A percentile compares a stretch with the other conserved stretches of the same genome.
These are phyloP conservation scores for Nomia melanderi DNA, from an alignment of 1,140 invertebrate genomes.

Conservation along the genomic window DNA sequence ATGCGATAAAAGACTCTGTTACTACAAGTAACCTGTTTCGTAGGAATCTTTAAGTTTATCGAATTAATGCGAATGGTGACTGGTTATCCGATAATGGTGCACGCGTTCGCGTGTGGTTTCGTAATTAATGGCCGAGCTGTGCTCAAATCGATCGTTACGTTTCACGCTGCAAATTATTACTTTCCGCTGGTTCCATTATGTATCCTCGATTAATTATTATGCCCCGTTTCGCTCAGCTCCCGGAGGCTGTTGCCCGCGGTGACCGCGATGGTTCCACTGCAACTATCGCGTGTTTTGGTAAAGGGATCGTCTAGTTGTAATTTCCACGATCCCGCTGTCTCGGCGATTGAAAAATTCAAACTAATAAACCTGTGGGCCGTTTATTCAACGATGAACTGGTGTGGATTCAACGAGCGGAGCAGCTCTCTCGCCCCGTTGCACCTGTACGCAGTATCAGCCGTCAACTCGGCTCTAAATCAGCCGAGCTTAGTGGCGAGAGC, in stretches of 20 bases:
- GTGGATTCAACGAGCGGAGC: neutral
- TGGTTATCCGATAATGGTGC: too few relatives aligned
- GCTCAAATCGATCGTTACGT: neutral
- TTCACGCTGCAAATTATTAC: conserved; percentile 12
- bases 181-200: neutral
- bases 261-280: neutral
- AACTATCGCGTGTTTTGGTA: neutral
- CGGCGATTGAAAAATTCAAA: too few relatives aligned
- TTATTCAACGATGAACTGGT: too few relatives aligned
- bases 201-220: neutral
- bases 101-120: neutral
- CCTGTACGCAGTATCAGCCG: neutral
- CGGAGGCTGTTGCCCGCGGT: neutral
- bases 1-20: too few relatives aligned
- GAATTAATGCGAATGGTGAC: too few relatives aligned
- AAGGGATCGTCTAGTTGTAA: neutral
- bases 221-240: neutral
- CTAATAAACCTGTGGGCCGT: too few relatives aligned
- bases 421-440: neutral
- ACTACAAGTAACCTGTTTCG: too few relatives aligned
- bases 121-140: neutral
- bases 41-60: too few relatives aligned
- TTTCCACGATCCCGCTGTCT: too few relatives aligned
- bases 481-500: conserved; percentile 37
- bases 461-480: neutral